Base-by-base conservation (phyloP, 2,113 vertebrate genomes). In the Sisor rabdophorus region DNA sequence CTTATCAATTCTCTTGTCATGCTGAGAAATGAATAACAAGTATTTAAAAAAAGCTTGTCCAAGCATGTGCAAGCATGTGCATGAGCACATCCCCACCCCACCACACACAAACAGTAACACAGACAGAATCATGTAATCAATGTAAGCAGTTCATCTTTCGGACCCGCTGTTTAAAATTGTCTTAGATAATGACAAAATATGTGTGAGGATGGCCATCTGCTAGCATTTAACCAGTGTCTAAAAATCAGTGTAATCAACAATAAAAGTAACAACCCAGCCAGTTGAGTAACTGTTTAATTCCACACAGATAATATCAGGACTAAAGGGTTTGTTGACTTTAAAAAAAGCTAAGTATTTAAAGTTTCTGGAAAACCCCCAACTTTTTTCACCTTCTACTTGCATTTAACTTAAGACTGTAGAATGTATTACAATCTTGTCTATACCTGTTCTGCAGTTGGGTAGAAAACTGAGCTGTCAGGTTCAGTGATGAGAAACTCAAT, bases 351-450 rank as follows among this genome's bases (percentile, higher is more conserved):
- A 17, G 53, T 3, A 60, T 71, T 56, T 13, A 63, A 20, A 69
- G 15, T 24, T 30, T 17, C 12, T 2, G 44, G 60, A 30, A 30
- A 24, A 61, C 32, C 55, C 32, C 55, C 5, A 44, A 36, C 6
- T 10, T 44, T 44, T 44, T 44, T 44, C 9, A 10, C 40, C 10
- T 17, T 48, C 19, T 32, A 50, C 13, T 44, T 48, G 40, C 7
- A 22, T 47, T 44, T 50, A 52, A 76, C 59, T 19, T 40, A 50
- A 11, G 11, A 32, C 28, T 68, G 63, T 26, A 74, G 28, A 69
- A 40, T 65, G 58, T 58, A 64, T 59, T 28, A 40, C 52, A 19
- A 70, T 80, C 65, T 13, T 77, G 74, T 64, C 59, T 77, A 40
- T 74, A 56, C 68, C 19, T 74, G 64, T 70, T 55, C 68, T 59